Evolutionary conservation across 2,888 invertebrate species (phyloP).

Genomic region (Macrophya alboannulata): DNA sequence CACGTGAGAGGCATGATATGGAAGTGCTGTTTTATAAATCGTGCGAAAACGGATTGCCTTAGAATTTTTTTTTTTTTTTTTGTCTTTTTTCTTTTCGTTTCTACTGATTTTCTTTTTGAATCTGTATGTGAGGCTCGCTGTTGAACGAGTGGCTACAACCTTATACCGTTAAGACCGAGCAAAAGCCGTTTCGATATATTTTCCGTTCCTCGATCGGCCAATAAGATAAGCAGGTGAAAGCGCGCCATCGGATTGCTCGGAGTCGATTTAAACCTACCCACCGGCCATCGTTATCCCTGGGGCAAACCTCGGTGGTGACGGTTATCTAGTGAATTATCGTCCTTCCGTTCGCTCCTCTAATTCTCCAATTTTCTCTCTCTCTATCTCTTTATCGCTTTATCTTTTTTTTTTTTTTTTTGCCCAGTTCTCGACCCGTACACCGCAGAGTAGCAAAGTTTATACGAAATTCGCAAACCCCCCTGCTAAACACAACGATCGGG

Average conservation of each 20-base stretch:
- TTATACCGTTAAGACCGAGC: constrained; percentile 33
- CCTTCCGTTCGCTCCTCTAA: not conserved
- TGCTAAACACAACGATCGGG: too few relatives aligned
- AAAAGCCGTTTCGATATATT: constrained; percentile 21
- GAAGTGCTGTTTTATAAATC: constrained; percentile 7
- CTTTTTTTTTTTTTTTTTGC: constrained; percentile 62
- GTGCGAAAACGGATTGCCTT: not conserved
- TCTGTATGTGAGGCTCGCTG: not conserved
- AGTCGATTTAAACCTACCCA: constrained; percentile 35
- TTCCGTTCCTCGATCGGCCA: constrained; percentile 19
- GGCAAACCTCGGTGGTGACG: constrained; percentile 9
- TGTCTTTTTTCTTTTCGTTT: not conserved
- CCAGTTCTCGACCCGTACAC: constrained; percentile 15
- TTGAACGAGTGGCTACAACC: not conserved
- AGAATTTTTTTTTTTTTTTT: not conserved
- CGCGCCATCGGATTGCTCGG: constrained; percentile 31
- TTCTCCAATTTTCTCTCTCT: constrained; percentile 21
- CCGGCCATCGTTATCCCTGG: constrained; percentile 36
- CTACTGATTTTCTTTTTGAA: not conserved
- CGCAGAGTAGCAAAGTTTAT: not conserved
- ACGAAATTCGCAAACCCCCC: not conserved
- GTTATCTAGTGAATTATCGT: constrained; percentile 41
- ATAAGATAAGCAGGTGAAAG: constrained; percentile 51
- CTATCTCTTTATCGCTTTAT: constrained; percentile 38
- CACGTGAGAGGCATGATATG: constrained; percentile 6